A percentile compares a stretch with the other conserved stretches of the same genome.
Conservation (phyloP, 2,113 vertebrate species). For the Gracilinanus agilis region DNA sequence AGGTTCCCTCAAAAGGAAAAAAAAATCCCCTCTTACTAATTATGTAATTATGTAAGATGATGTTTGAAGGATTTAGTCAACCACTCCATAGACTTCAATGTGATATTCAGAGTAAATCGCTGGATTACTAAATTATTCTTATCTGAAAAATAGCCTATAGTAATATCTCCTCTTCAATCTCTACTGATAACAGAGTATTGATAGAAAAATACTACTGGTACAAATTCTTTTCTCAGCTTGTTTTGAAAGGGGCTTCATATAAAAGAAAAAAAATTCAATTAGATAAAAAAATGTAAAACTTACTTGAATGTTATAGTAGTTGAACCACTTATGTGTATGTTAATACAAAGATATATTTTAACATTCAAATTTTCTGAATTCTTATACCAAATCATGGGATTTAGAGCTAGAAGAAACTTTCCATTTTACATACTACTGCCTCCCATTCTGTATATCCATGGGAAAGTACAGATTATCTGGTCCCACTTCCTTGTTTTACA, state of each 20-base stretch:
- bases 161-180: background rate
- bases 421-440: background rate
- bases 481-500: background rate
- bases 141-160: background rate
- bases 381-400: background rate
- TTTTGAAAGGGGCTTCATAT: conserved; percentile 14
- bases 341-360: background rate
- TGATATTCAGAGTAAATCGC: background rate
- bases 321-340: background rate
- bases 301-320: background rate
- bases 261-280: background rate
- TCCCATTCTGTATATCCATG: background rate
- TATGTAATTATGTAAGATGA: background rate
- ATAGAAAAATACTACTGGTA: background rate
- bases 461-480: background rate
- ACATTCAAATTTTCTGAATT: background rate
- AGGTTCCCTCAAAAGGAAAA: background rate
- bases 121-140: background rate
- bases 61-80: background rate
- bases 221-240: background rate
- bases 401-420: background rate
- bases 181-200: background rate
- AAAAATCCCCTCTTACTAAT: background rate
- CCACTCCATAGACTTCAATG: background rate
- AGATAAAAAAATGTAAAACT: background rate